Evolutionary conservation across 92 coral and sea anemone species (phyloP), one percentile per base, ranked within the genome.

Genomic region (Desmophyllum pertusum): DNA sequence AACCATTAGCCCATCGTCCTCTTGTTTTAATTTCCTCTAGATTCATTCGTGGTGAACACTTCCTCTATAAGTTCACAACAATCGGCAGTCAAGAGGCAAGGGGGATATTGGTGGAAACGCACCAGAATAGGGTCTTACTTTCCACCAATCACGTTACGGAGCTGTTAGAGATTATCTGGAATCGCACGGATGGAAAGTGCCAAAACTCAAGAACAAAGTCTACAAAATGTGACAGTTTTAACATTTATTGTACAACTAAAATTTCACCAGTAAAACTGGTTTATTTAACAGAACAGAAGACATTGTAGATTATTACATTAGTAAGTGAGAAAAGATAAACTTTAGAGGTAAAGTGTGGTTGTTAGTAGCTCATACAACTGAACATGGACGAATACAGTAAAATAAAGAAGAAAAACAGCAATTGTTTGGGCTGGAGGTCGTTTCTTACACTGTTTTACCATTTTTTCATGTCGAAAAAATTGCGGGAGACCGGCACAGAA

Each of bases 61-160:
- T 87, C 73, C 85, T 79, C 9, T 97, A 97, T 63, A 83, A 89
- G 81, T 97, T 92, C 81, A 83, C 99, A 50, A 75, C 74, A 33
- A 57, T 92, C 41, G 96, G 93, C 74, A 94, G 98, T 77, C 78
- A 75, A 69, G 95, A 90, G 38, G 99, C 99, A 7, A 79, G 73
- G 37, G 31, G 99, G 99, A 5, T 84, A 90, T 29, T 97, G 99
- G 99, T 97, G 99, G 99, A 90, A 79, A 57, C 88, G 99, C 74
- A 73, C 70, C 17, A 80, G 84, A 64, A 78, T 89, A 50, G 99
- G 91, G 6, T 89, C 98, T 8, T 97, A 97, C 46, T 92, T 97
- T 72, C 99, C 98, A 38, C 94, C 99, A 0, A 88, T 94, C 25
- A 86, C 95, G 40, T 83, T 91, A 21, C 78, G 94, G n/a, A 73